Base-by-base conservation (phyloP, 2,113 vertebrate species). In the Sinocyclocheilus anophthalmus region DNA sequence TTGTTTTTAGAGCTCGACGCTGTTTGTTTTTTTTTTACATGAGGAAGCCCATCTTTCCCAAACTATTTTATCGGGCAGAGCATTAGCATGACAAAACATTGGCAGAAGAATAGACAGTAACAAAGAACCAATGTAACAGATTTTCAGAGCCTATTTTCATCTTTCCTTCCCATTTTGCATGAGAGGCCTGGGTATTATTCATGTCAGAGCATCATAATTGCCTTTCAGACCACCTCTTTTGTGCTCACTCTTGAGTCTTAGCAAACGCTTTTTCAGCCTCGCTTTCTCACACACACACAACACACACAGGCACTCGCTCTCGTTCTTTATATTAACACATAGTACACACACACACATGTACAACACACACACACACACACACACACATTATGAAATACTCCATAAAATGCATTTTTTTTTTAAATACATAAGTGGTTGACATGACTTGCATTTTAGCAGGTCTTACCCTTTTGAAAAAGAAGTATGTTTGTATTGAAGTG, bases 91-190 rank as follows among this genome's bases (percentile, higher is more conserved):
- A 94, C 91, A 94, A 94, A 93, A 93, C 90, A 92, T 85, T 91
- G 69, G 92, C 93, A 92, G 92, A 91, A 91, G 91, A 89, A 92
- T 83, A 73, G 91, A 95, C 93, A 91, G 93, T 93, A 90, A 91
- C 92, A 93, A 93, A 93, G 91, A 93, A 92, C 90, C 93, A 91
- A 92, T 92, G 90, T 87, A 37, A 89, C 90, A 93, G 92, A 93
- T 93, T 93, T 93, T 89, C 85, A 90, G 85, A 88, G 91, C 92
- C 93, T 94, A 93, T 95, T 94, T 94, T 92, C 93, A 93, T 92
- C 91, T 90, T 91, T 89, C 91, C 88, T 90, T 92, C 92, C 92
- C 93, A 91, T 93, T 92, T 91, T 90, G 55, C 86, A 88, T 88
- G 89, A 91, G 92, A 92, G 92, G 92, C 91, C 91, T 92, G 91